These are phyloP conservation scores for Onychostruthus taczanowskii DNA, from an alignment of 2,113 vertebrate species.

Conservation along the genomic window DNA sequence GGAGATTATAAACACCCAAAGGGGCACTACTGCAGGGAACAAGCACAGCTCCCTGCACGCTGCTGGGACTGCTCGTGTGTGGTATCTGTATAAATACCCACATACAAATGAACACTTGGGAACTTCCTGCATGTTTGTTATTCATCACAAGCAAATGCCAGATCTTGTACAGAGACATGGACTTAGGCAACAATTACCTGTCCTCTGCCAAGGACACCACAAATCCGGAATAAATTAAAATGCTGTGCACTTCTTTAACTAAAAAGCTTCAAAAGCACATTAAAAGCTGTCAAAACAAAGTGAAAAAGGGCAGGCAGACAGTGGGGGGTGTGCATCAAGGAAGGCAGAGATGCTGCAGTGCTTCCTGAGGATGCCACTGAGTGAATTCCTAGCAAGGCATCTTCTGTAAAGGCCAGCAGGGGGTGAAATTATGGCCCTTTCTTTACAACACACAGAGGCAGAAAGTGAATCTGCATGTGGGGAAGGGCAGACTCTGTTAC, in stretches of 20 bases:
- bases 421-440: not conserved
- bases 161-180: not conserved
- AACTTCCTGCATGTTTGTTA: not conserved
- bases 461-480: not conserved
- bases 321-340: not conserved
- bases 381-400: not conserved
- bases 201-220: not conserved
- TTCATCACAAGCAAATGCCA: not conserved
- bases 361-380: constrained; percentile 1
- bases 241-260: not conserved
- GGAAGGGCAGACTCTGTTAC: not conserved
- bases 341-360: not conserved
- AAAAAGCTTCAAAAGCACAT: not conserved
- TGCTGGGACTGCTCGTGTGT: not conserved
- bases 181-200: not conserved
- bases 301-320: constrained; percentile 15
- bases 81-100: not conserved
- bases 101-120: not conserved
- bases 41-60: not conserved
- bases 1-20: not conserved
- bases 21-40: not conserved
- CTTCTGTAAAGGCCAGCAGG: constrained; percentile 1
- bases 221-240: not conserved
- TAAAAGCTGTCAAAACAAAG: constrained; percentile 35
- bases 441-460: not conserved